Base-by-base conservation (phyloP, 2,113 vertebrate species). In the Connochaetes taurinus region DNA sequence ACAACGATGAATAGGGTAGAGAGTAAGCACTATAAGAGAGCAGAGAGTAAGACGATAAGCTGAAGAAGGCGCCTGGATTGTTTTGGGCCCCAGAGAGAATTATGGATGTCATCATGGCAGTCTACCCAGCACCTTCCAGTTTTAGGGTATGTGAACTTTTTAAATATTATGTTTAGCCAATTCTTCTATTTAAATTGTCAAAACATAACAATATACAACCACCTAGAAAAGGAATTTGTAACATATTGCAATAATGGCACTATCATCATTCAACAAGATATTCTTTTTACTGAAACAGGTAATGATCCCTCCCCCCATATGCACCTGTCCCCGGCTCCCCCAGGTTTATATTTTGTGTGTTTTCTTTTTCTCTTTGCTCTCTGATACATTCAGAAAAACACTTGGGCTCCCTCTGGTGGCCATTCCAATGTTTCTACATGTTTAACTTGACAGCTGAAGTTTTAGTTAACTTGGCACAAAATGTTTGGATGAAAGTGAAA, bases 331-430 rank as follows among this genome's bases (percentile, higher is more conserved):
- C 17, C 9, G 0, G 6, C 3, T 45, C 19, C 27, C 36, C n/a
- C 47, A 93, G 15, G 58, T 91, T 97, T 78, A 14, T 95, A 50
- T 67, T 84, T 81, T 87, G 78, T 57, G 1, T 57, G 3, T 91
- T 97, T 58, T 0, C 36, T 27, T 92, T 92, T 0, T 76, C 50
- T 97, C 45, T 67, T 45, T 29, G 13, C 21, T 23, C 45, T 97
- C 74, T 97, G 0, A 21, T 93, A 67, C 87, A 62, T 2, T 96
- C 71, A 95, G 2, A 90, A 95, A 98, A 98, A 97, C 98, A 93
- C 98, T 53, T 96, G 96, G 97, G 98, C 98, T 98, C 98, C 99
- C 98, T 96, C 98, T 99, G 85, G 98, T 98, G 99, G 91, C 81
- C 0, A 0, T 95, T 87, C 9, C 78, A 0, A 33, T 84, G 92